Evolutionary conservation across 2,797 vertebrate species (phyloP).

Genomic region (Sitta carolinensis): DNA sequence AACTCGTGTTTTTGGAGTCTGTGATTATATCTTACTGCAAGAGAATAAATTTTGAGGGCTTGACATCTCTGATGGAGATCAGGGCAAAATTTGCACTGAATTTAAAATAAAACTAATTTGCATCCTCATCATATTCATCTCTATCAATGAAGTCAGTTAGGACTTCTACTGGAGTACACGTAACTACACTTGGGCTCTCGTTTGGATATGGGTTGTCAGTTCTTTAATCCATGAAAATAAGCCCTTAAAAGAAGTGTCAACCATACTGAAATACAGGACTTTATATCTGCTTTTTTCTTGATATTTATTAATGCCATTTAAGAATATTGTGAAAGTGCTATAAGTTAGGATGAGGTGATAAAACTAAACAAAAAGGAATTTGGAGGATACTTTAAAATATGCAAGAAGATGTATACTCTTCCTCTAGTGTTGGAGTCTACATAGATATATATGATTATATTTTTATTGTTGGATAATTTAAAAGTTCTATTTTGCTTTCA

Average conservation of each 20-base stretch:
- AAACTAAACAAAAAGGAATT: slow-evolving; percentile 13
- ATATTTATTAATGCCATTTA: background rate
- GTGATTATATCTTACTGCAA: background rate
- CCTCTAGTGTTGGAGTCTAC: slow-evolving; percentile 18
- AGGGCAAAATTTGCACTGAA: background rate
- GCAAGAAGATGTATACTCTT: slow-evolving; percentile 42
- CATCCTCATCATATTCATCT: background rate
- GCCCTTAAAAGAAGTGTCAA: background rate
- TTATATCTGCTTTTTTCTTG: background rate
- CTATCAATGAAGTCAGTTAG: background rate
- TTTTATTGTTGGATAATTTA: slow-evolving; percentile 37
- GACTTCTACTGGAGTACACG: background rate
- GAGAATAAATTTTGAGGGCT: background rate
- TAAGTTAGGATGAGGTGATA: background rate
- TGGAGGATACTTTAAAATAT: slow-evolving; percentile 46
- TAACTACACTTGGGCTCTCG: background rate
- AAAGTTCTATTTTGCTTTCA: slow-evolving; percentile 38
- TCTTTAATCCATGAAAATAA: background rate
- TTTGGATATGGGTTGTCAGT: background rate
- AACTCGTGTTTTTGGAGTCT: background rate
- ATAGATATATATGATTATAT: slow-evolving; percentile 53
- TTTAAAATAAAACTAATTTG: background rate
- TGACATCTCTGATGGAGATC: background rate
- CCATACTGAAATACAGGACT: background rate
- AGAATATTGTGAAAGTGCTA: background rate